Evolutionary conservation across 2,888 invertebrate genomes (phyloP), one percentile per base, ranked within the genome.

Genomic region (Polyommatus iphigenia): DNA sequence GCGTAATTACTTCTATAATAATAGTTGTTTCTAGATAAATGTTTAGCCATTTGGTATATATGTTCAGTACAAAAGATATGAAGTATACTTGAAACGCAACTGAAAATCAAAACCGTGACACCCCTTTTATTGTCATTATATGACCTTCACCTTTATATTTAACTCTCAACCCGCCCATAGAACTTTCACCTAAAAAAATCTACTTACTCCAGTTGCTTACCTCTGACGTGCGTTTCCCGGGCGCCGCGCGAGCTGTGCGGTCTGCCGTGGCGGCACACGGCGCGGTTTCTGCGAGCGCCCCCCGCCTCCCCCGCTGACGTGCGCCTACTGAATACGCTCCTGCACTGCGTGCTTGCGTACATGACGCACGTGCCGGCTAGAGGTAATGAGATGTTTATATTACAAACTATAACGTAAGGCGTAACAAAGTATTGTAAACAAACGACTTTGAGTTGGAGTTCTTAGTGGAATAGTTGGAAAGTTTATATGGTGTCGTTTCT

Each of bases 271-370:
- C 94, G 95, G 82, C 92, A 94, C 82, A 94, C 96, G 81, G 89
- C 91, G 50, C 92, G 96, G 67, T 97, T 96, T 86, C 88, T 97
- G 71, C 89, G 92, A 79, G 94, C 96, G 2, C 94, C 96, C 73
- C 97, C 97, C 0, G 95, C 96, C 0, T 96, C 95, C 76, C 90
- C 94, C 76, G 95, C 96, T 62, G 97, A 97, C 85, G 94, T 95
- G 29, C 88, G 94, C 24, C 87, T 97, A 46, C 92, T 97, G 76
- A 90, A 94, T 3, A 87, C 94, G 50, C 89, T 93, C 77, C 82
- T 93, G 80, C 88, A 89, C 67, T 92, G 92, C 79, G 85, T 92
- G 59, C 79, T 89, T 3, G 83, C 85, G 1, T 93, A 89, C 62
- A 89, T 92, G 87, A 91, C 92, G 77, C 87, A 88, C 79, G 85